Base-by-base conservation (phyloP, 2,113 vertebrate species). In the Macrotus californicus region DNA sequence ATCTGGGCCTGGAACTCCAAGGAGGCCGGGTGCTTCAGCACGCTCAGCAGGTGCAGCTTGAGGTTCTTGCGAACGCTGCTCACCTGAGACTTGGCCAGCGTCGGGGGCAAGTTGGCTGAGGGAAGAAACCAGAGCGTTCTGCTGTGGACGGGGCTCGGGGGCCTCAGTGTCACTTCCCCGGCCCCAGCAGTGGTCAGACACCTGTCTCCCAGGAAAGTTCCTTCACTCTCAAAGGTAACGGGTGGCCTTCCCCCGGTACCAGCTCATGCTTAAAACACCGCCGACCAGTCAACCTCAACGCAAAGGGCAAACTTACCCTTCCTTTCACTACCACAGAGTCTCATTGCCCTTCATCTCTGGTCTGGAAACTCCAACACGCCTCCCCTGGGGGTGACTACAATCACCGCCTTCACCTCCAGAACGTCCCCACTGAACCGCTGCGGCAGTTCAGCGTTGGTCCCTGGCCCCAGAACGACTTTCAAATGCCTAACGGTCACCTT, bases 21-120 rank as follows among this genome's bases (percentile, higher is more conserved):
- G 67, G 99, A 99, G 75, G 99, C 98, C 0, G 99, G 99, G 94
- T 99, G 99, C 41, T 99, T 99, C 46, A 99, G 98, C 21, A 99
- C 99, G 0, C 98, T 98, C 89, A 99, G 97, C 86, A 99, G 96
- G 94, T 99, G 99, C 36, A 99, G 97, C 98, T 99, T 99, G 61
- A 99, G 99, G 93, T 99, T 99, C 98, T 99, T 99, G 0, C 99
- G 97, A 29, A 99, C 99, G 0, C 99, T 99, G 98, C 99, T 99
- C 91, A 99, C 99, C 98, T 99, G 99, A 0, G 99, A 99, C 91
- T 99, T 99, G 96, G 99, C 99, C 98, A 99, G 89, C 0, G 99
- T 99, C 0, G 99, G 99, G 0, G 99, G 99, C 36, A 99, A 97
- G 97, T 99, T 99, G 56, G 99, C 99, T 99, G 76, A 54, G 75